Evolutionary conservation across 2,113 vertebrate genomes (phyloP).

Genomic region (Oreotrochilus melanogaster): DNA sequence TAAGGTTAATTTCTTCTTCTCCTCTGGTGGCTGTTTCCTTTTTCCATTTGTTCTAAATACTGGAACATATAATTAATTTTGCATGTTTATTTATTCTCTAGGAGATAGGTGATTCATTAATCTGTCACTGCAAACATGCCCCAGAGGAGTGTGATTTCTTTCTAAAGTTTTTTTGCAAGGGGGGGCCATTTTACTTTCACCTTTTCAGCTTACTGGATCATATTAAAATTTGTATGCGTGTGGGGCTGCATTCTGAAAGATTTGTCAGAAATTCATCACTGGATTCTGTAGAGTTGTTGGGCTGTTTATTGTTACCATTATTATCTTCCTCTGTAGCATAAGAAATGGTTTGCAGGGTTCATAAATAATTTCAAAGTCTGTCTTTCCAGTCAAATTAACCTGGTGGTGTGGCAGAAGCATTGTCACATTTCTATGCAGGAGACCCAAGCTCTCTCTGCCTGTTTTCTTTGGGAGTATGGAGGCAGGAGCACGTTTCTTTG

Average conservation of each 20-base stretch:
- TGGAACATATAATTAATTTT: slow-evolving; percentile 31
- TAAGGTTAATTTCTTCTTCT: slow-evolving; percentile 6
- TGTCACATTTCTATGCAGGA: neutral
- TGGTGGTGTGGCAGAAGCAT: neutral
- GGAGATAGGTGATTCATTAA: slow-evolving; percentile 41
- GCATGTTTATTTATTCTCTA: slow-evolving; percentile 46
- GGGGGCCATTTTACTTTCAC: neutral
- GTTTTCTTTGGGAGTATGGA: neutral
- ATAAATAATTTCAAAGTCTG: neutral
- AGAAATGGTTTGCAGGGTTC: neutral
- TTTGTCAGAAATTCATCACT: neutral
- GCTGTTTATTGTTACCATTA: neutral
- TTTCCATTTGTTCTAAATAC: slow-evolving; percentile 2
- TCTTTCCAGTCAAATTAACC: neutral
- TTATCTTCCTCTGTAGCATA: neutral
- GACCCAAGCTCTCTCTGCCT: neutral
- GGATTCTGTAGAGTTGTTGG: neutral
- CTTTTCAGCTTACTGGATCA: neutral
- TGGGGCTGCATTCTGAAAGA: neutral
- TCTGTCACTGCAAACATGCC: slow-evolving; percentile 12
- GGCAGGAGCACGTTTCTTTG: neutral
- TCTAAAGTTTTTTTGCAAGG: neutral
- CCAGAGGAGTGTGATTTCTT: neutral
- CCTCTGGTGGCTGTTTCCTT: slow-evolving; percentile 3
- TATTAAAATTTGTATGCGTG: neutral